phyloP scores from a whole-genome alignment of 2,797 vertebrate genomes.

The Atherinosoma microstoma region DNA sequence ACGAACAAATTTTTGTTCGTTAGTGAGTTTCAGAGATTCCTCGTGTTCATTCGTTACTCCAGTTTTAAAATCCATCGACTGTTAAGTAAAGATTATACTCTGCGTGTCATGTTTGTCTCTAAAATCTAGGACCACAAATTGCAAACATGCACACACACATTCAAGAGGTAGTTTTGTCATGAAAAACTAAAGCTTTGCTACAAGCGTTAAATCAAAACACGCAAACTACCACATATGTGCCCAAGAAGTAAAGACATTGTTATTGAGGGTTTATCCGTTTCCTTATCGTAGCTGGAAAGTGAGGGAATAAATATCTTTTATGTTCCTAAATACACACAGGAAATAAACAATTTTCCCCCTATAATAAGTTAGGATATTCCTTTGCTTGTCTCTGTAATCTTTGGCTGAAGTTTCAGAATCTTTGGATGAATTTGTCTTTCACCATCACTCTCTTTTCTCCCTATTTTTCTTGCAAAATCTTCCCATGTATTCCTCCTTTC shows the following conservation, averaged over 20 bases:
- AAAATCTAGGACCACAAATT: too few relatives aligned
- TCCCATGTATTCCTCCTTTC: conserved; percentile 19
- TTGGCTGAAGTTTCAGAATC: conserved; percentile 10
- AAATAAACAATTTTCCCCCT: neutral
- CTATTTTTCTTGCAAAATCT: conserved; percentile 35
- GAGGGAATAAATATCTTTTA: neutral
- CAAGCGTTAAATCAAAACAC: too few relatives aligned
- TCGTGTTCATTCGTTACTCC: too few relatives aligned
- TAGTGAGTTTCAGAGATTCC: too few relatives aligned
- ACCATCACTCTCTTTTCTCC: conserved; percentile 12
- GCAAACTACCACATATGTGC: too few relatives aligned
- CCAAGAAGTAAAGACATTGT: neutral
- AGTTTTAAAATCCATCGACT: too few relatives aligned
- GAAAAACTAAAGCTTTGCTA: too few relatives aligned
- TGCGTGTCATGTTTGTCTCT: too few relatives aligned
- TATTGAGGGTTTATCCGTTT: neutral
- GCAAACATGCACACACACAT: too few relatives aligned
- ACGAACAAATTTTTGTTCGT: neutral
- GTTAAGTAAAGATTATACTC: too few relatives aligned
- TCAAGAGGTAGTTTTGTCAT: too few relatives aligned
- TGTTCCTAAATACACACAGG: neutral
- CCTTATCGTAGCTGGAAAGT: neutral
- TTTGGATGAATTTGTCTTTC: neutral
- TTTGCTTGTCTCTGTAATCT: neutral
- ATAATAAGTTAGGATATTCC: neutral